Percentiles rank a stretch among this genome's conserved stretches.
phyloP scores from a whole-genome alignment of 1,140 invertebrate genomes.

The Oppia nitens region DNA sequence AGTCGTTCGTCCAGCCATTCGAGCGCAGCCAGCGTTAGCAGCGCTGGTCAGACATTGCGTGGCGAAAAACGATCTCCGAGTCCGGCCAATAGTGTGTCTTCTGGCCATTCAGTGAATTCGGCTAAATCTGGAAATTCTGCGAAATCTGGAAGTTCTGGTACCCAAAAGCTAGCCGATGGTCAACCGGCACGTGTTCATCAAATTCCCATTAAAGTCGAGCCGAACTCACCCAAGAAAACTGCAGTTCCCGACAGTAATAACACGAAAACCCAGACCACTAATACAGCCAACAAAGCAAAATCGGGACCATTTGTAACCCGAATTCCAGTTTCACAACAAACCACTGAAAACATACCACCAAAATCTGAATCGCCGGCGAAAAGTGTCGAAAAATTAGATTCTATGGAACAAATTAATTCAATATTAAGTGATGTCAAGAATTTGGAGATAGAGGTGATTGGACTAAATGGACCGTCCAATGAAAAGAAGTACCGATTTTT shows the following conservation, averaged over 20 bases:
- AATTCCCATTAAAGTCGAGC: not conserved
- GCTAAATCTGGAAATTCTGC: not conserved
- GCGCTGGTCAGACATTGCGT: not conserved
- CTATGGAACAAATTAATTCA: slow-evolving; percentile 50
- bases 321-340: not conserved
- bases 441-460: slow-evolving; percentile 54
- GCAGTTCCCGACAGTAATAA: not conserved
- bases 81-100: not conserved
- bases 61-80: not conserved
- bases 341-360: slow-evolving; percentile 12
- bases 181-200: not conserved
- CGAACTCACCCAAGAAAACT: not conserved
- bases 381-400: slow-evolving; percentile 16
- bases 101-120: not conserved
- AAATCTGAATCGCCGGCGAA: not conserved
- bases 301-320: slow-evolving; percentile 20
- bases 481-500: slow-evolving; percentile 73
- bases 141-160: too few species aligned
- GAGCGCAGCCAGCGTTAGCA: not conserved
- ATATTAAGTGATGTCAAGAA: slow-evolving; percentile 63
- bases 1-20: not conserved
- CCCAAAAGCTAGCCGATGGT: too few species aligned
- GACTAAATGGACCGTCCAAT: slow-evolving; percentile 49
- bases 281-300: slow-evolving; percentile 23
- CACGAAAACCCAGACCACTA: not conserved